These are phyloP conservation scores for Amblyraja radiata DNA, from an alignment of 2,797 vertebrate species.

Conservation along the genomic window DNA sequence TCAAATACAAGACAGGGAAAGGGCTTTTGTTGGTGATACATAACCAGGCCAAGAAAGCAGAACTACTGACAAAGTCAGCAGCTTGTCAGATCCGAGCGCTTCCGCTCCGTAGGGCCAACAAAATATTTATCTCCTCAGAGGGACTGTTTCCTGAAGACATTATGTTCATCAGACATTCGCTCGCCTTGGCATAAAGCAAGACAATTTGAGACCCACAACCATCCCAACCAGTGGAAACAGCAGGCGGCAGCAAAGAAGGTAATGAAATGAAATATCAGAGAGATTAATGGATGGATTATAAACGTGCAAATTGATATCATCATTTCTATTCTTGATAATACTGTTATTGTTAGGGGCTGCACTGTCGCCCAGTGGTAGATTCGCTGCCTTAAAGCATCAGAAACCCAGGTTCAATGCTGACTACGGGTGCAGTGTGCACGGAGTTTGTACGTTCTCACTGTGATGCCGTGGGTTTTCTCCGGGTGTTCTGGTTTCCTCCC, in stretches of 20 bases:
- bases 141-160: neutral
- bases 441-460: too few species aligned
- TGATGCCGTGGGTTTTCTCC: too few species aligned
- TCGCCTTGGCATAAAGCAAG: neutral
- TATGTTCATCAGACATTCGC: neutral
- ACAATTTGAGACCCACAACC: neutral
- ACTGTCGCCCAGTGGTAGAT: too few species aligned
- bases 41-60: neutral
- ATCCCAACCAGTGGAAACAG: neutral
- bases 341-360: too few species aligned
- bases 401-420: too few species aligned
- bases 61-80: neutral
- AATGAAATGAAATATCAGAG: neutral
- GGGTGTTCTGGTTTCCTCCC: too few species aligned
- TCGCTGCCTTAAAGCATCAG: too few species aligned
- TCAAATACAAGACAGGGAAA: neutral
- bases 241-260: neutral
- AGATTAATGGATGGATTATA: neutral
- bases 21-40: neutral
- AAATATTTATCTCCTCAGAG: neutral
- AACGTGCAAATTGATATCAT: neutral
- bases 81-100: too few species aligned
- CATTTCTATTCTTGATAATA: too few species aligned
- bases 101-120: neutral
- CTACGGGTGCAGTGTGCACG: too few species aligned